phyloP scores from a whole-genome alignment of 2,888 invertebrate genomes.

The Anorthoa munda region DNA sequence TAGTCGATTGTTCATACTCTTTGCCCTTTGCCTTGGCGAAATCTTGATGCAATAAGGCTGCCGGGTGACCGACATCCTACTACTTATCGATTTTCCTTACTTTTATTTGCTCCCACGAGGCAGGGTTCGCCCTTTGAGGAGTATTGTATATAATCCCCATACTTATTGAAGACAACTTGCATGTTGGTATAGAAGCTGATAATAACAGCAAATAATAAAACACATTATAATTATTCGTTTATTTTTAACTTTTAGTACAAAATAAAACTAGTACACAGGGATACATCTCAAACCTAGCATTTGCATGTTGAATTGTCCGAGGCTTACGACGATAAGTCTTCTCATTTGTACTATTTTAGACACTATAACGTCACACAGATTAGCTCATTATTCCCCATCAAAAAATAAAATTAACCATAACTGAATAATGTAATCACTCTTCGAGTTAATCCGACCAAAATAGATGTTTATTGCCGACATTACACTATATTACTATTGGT shows the following conservation, averaged over 20 bases:
- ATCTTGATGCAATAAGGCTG: too few relatives aligned
- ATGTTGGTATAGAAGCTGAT: neutral
- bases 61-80: too few relatives aligned
- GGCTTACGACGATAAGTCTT: constrained; percentile 92
- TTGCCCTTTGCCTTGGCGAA: too few relatives aligned
- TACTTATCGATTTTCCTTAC: too few relatives aligned
- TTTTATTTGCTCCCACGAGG: too few relatives aligned
- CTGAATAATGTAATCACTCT: constrained; percentile 91
- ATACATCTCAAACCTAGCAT: constrained; percentile 91
- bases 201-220: constrained; percentile 40
- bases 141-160: too few relatives aligned
- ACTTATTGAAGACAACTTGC: neutral
- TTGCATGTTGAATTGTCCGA: constrained; percentile 91
- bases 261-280: constrained; percentile 92
- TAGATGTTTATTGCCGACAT: constrained; percentile 79
- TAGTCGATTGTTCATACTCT: too few relatives aligned
- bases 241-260: constrained; percentile 91
- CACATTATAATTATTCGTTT: constrained; percentile 86
- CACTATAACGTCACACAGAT: constrained; percentile 90
- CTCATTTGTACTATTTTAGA: constrained; percentile 92
- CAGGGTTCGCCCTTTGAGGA: too few relatives aligned
- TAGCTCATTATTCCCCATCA: constrained; percentile 88
- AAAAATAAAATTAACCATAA: constrained; percentile 87
- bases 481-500: constrained; percentile 83
- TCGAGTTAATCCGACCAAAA: constrained; percentile 83